Evolutionary conservation across 37 sponge, comb jelly and placozoan species (phyloP).

Genomic region (Chondrilla cf. caribensis): DNA sequence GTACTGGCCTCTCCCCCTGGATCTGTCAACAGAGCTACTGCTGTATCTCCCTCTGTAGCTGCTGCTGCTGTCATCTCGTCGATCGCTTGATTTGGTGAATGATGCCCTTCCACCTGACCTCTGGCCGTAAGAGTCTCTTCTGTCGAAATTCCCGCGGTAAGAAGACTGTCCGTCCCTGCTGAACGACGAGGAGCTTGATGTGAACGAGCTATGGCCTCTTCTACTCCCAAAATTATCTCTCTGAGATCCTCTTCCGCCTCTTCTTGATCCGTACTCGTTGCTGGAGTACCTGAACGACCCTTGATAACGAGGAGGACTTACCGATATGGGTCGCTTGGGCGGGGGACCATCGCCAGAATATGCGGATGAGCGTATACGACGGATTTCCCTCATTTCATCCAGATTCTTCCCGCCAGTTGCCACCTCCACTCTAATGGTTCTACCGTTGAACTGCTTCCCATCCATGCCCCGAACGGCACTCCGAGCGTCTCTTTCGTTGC

Average conservation of each 20-base stretch:
- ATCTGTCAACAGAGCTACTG: no score
- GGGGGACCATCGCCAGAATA: neutral
- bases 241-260: neutral
- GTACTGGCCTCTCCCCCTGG: no score
- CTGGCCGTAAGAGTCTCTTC: neutral
- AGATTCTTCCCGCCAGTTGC: conserved; percentile 38
- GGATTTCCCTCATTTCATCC: neutral
- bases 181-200: no score
- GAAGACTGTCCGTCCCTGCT: conserved; percentile 7
- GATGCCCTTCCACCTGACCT: neutral
- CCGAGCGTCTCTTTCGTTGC: conserved; percentile 63
- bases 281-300: neutral
- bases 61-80: no score
- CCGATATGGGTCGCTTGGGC: neutral
- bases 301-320: neutral
- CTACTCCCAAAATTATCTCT: no score
- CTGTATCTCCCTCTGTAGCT: no score
- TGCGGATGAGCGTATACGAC: neutral
- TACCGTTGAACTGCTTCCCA: conserved; percentile 64
- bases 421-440: conserved; percentile 59
- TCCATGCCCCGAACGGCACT: conserved; percentile 56
- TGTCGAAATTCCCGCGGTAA: neutral
- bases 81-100: no score
- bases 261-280: neutral
- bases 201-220: no score